These are phyloP conservation scores for Sycobia sp. DNA, from an alignment of 1,140 invertebrate species.

Conservation along the genomic window DNA sequence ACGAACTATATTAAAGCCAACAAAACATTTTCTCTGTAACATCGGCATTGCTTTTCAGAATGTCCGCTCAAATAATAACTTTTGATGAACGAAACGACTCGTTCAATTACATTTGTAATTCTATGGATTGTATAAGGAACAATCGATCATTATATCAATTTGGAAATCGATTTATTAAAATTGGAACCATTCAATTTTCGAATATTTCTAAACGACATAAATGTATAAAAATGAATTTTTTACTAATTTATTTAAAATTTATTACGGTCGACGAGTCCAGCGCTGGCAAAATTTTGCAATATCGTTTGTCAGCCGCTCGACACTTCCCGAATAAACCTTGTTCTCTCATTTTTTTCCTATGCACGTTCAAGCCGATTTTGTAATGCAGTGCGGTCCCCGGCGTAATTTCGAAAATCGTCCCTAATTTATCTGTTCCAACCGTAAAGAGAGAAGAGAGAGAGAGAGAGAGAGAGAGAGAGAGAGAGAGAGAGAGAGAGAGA, in stretches of 20 bases:
- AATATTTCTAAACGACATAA: too few species aligned
- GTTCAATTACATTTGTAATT: too few species aligned
- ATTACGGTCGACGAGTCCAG: neutral
- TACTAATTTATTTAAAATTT: neutral
- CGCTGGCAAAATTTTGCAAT: conserved; percentile 2
- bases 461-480: conserved; percentile 6
- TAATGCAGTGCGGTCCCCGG: neutral
- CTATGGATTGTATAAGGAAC: too few species aligned
- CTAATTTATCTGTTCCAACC: conserved; percentile 12
- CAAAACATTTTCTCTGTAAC: too few species aligned
- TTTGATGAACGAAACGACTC: too few species aligned
- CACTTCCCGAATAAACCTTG: conserved; percentile 4
- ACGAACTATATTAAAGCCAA: too few species aligned
- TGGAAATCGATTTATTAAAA: too few species aligned
- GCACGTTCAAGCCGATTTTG: too few species aligned
- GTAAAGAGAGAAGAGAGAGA: neutral
- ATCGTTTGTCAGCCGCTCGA: conserved; percentile 1
- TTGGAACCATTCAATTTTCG: too few species aligned
- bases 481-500: neutral
- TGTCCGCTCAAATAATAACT: too few species aligned
- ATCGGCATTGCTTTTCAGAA: too few species aligned
- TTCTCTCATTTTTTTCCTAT: neutral
- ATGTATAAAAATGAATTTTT: conserved; percentile 10
- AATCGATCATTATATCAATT: too few species aligned
- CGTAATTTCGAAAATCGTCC: conserved; percentile 29